Base-by-base conservation (phyloP, 2,113 vertebrate genomes). In the Spea bombifrons region DNA sequence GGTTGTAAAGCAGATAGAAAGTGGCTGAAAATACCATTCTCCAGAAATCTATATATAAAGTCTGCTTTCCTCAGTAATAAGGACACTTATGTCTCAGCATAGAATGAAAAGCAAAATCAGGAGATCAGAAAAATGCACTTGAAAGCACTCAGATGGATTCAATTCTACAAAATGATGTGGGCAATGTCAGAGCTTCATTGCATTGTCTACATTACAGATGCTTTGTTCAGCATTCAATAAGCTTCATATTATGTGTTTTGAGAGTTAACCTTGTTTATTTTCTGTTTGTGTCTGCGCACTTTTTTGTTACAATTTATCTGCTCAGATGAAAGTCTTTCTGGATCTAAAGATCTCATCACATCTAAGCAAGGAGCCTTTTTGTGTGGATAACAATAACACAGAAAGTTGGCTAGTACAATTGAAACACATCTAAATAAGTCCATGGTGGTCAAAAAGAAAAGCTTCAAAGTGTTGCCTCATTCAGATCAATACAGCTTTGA, bases 211-310 rank as follows among this genome's bases (percentile, higher is more conserved):
- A 75, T 81, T 76, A 44, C 64, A 83, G 85, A 82, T 83, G 75
- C 80, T 86, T 85, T 85, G 83, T 87, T 85, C 84, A 75, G 82
- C 84, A 84, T 69, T 5, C 44, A 83, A 85, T 68, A 17, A 78
- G 84, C 10, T 46, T 47, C 30, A 13, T 73, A 53, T 80, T 73
- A n/a, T 59, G 70, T 53, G 30, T 79, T 9, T 73, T 71, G 47
- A 71, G 47, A 66, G 63, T 67, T 68, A 53, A 52, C 71, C 48
- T 59, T 78, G 50, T 78, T 68, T 78, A 72, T 16, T 73, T 71
- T 8, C 53, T 49, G 44, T 68, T 59, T 64, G 63, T 74, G 45
- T 74, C 53, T 74, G 65, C 73, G 73, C 61, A 57, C 73, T 73
- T 64, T 50, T 68, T 74, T 67, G 70, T 67, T 61, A 49, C 15